Conservation (phyloP, 2,797 vertebrate genomes). For the Podarcis lilfordi region DNA sequence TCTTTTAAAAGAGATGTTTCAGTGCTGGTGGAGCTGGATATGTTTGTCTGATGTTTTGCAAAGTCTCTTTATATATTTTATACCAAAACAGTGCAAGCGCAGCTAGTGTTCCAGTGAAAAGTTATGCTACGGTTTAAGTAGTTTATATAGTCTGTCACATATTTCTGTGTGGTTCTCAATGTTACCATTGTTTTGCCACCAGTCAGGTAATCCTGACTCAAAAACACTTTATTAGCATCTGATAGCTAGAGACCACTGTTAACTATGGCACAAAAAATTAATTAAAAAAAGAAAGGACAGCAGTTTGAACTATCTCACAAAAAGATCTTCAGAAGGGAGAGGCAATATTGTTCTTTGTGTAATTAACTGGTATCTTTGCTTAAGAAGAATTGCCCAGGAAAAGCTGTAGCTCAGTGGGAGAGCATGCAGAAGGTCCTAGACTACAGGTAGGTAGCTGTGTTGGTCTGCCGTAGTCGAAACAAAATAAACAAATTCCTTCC, state of each 20-base stretch:
- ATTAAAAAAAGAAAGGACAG: neutral
- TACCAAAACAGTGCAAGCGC: conserved; percentile 38
- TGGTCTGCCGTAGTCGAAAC: too few species aligned
- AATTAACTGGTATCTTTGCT: neutral
- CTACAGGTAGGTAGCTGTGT: too few species aligned
- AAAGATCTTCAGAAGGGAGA: neutral
- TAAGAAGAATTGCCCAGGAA: neutral
- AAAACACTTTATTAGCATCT: neutral
- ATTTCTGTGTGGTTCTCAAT: conserved; percentile 45
- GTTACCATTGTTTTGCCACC: conserved; percentile 16
- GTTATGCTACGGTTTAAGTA: conserved; percentile 41
- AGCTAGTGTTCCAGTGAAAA: conserved; percentile 48
- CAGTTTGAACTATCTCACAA: neutral
- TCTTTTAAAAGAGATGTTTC: conserved; percentile 52
- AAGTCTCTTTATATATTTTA: conserved; percentile 46
- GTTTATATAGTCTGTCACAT: conserved; percentile 2
- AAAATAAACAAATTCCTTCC: too few species aligned
- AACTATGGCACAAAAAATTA: neutral
- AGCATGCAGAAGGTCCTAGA: too few species aligned
- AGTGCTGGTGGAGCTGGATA: conserved; percentile 48
- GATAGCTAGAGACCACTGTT: neutral
- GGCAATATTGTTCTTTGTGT: neutral
- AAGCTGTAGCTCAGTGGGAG: too few species aligned
- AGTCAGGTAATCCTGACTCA: neutral
- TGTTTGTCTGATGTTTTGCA: conserved; percentile 55